These are phyloP conservation scores for Trisateles emortualis DNA, from an alignment of 2,888 invertebrate species.

Conservation along the genomic window DNA sequence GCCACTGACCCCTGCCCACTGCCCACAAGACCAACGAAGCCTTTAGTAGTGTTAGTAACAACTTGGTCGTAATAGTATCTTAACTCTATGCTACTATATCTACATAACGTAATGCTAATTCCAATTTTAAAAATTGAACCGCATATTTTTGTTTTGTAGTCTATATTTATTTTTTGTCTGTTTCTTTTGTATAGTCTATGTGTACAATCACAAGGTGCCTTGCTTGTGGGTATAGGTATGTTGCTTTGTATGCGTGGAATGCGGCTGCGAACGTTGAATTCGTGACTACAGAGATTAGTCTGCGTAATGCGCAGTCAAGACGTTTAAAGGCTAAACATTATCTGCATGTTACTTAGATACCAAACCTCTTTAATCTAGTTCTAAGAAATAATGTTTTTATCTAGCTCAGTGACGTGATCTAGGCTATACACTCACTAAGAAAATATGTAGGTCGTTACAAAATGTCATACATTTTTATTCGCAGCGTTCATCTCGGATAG, in stretches of 20 bases:
- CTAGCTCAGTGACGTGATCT: constrained; percentile 15
- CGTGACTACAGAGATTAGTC: constrained; percentile 59
- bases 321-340: constrained; percentile 38
- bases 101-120: neutral
- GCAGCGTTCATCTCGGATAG: neutral
- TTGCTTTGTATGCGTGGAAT: constrained; percentile 52
- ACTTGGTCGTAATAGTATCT: too few relatives aligned
- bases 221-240: constrained; percentile 22
- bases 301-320: constrained; percentile 52
- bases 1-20: too few relatives aligned
- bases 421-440: constrained; percentile 12
- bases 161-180: neutral
- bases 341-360: constrained; percentile 34
- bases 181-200: neutral
- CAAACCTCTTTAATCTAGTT: constrained; percentile 9
- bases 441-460: constrained; percentile 3
- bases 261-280: constrained; percentile 58
- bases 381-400: constrained; percentile 10
- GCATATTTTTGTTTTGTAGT: neutral
- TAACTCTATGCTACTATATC: too few relatives aligned
- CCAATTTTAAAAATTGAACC: constrained; percentile 1
- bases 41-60: too few relatives aligned
- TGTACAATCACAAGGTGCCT: neutral
- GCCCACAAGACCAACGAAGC: too few relatives aligned
- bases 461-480: constrained; percentile 8